Evolutionary conservation across 2,888 invertebrate species (phyloP), one percentile per base, ranked within the genome.

Genomic region (Cristatella mucedo): DNA sequence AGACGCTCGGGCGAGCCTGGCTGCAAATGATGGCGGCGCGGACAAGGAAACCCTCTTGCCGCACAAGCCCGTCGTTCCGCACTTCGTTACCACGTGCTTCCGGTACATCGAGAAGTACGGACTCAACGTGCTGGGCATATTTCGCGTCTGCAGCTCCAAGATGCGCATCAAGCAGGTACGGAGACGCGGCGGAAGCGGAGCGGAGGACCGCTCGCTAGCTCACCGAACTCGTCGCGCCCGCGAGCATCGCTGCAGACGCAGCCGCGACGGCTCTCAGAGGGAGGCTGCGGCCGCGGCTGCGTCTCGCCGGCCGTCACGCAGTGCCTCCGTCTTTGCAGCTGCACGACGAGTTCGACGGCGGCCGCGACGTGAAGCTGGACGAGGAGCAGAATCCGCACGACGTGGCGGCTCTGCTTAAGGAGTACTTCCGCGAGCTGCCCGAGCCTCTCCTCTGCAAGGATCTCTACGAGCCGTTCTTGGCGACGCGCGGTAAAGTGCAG

Each of bases 131-230:
- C 72, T 85, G 15, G 91, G 91, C 2, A 77, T 91, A 44, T 91
- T 91, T 68, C 74, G 89, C 50, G 85, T 89, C 33, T 84, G 86
- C 48, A 78, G 85, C 24, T 86, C 87, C 3, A 85, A 83, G 65
- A 89, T 86, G 63, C 73, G 87, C 61, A 82, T 86, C 30, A 74
- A 86, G 66, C 84, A 87, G 77, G 83, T 85, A 53, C 57, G 63
- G 33, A 11, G 20, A 38, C 20, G 1, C 2, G 29, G 18, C 29
- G 1, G 4, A 22, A 18, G n/a, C n/a, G n/a, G n/a, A n/a, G n/a
- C n/a, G n/a, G n/a, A n/a, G n/a, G n/a, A n/a, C n/a, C n/a, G n/a
- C n/a, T n/a, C n/a, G n/a, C n/a, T n/a, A n/a, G n/a, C n/a, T n/a
- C n/a, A n/a, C n/a, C n/a, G n/a, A n/a, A n/a, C n/a, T n/a, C n/a